These are phyloP conservation scores for Trachythela sp. DNA, from an alignment of 64 coral and sea anemone genomes.

Conservation along the genomic window DNA sequence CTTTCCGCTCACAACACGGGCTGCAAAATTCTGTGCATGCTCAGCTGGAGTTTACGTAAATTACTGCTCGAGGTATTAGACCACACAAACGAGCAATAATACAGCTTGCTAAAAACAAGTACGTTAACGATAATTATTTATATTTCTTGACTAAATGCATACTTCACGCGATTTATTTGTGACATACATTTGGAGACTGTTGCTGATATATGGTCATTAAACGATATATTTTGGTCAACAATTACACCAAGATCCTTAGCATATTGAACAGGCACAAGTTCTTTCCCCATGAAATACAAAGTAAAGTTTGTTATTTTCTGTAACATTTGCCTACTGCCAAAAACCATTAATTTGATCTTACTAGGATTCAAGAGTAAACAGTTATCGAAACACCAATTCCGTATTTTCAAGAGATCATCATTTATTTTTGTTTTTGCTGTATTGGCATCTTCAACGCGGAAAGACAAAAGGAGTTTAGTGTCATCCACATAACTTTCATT, in stretches of 20 bases:
- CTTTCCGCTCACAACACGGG: too few relatives aligned
- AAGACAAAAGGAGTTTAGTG: background rate
- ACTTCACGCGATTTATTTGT: background rate
- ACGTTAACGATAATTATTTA: too few relatives aligned
- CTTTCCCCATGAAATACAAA: conserved; percentile 19
- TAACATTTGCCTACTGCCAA: background rate
- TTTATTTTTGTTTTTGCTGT: background rate
- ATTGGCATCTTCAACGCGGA: background rate
- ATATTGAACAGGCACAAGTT: conserved; percentile 5
- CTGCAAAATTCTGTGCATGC: too few relatives aligned
- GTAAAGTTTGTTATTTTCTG: conserved; percentile 1
- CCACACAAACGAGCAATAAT: too few relatives aligned
- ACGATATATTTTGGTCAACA: background rate
- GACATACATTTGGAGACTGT: background rate
- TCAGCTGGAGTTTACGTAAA: too few relatives aligned
- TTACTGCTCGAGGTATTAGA: too few relatives aligned
- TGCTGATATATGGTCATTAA: background rate
- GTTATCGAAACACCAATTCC: too few relatives aligned
- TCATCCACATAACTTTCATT: background rate
- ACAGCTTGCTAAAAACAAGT: too few relatives aligned
- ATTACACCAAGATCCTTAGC: conserved; percentile 24
- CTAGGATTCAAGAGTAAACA: background rate
- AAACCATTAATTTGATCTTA: background rate
- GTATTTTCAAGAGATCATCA: background rate
- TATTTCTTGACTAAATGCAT: background rate